Conservation (phyloP, 1,140 invertebrate species). For the Helicoverpa zea region DNA sequence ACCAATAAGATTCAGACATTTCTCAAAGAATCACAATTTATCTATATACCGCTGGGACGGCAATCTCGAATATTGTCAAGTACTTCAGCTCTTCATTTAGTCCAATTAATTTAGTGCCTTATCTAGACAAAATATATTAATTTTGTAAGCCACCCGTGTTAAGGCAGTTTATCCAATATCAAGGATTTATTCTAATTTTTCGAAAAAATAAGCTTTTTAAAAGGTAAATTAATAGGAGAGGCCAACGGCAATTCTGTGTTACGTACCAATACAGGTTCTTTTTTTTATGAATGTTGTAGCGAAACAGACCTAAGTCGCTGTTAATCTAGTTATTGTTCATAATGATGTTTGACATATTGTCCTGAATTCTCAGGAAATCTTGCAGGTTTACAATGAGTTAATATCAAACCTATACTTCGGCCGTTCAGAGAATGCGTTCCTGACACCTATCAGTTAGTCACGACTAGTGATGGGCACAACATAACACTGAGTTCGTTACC, state of each 20-base stretch:
- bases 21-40: not conserved
- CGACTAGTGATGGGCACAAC: too few relatives aligned
- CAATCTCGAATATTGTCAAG: conserved; percentile 21
- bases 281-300: too few relatives aligned
- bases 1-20: not conserved
- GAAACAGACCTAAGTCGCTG: too few relatives aligned
- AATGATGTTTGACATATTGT: not conserved
- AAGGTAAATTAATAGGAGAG: too few relatives aligned
- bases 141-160: conserved; percentile 8
- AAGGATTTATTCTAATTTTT: not conserved
- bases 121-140: conserved; percentile 1
- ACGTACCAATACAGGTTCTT: too few relatives aligned
- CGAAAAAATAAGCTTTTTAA: too few relatives aligned
- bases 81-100: not conserved
- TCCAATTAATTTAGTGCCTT: not conserved
- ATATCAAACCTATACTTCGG: not conserved
- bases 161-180: conserved; percentile 8
- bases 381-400: too few relatives aligned
- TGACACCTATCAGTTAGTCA: too few relatives aligned
- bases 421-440: too few relatives aligned
- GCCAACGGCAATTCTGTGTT: too few relatives aligned
- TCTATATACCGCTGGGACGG: not conserved
- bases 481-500: too few relatives aligned
- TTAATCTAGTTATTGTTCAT: too few relatives aligned
- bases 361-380: not conserved